Evolutionary conservation across 2,888 invertebrate species (phyloP).

Genomic region (Alcis repandata): DNA sequence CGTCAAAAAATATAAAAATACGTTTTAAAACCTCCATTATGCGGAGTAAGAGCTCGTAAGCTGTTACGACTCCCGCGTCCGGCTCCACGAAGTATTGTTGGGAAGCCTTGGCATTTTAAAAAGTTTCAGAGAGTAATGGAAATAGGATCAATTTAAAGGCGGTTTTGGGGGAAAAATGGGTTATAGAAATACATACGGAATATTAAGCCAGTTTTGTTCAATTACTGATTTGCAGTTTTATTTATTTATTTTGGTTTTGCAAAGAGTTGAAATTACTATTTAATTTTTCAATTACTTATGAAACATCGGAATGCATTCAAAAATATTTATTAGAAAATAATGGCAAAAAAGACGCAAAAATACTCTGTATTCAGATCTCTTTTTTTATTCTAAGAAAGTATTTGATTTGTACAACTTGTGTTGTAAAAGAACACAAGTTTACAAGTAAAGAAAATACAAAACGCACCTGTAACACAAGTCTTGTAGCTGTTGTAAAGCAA

Average conservation of each 20-base stretch:
- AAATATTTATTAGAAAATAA: too few relatives aligned
- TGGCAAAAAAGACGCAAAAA: too few relatives aligned
- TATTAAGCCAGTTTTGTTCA: too few relatives aligned
- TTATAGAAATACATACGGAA: neutral
- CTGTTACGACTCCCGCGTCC: slow-evolving; percentile 43
- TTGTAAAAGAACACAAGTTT: neutral
- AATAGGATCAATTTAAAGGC: slow-evolving; percentile 17
- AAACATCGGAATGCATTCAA: too few relatives aligned
- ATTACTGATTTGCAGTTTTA: neutral
- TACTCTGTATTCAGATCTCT: too few relatives aligned
- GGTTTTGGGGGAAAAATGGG: neutral
- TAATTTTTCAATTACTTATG: too few relatives aligned
- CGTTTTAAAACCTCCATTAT: slow-evolving; percentile 47
- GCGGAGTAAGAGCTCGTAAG: slow-evolving; percentile 47
- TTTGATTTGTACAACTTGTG: too few relatives aligned
- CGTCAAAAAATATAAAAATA: slow-evolving; percentile 49
- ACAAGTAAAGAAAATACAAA: neutral
- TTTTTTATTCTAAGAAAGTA: too few relatives aligned
- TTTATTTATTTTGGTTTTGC: too few relatives aligned
- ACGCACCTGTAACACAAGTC: slow-evolving; percentile 14
- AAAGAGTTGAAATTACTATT: too few relatives aligned
- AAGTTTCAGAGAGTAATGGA: slow-evolving; percentile 17
- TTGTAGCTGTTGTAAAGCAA: slow-evolving; percentile 7
- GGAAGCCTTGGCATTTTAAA: slow-evolving; percentile 17
- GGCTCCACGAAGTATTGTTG: slow-evolving; percentile 25